These are phyloP conservation scores for Pecten maximus DNA, from an alignment of 2,888 invertebrate genomes.

Conservation along the genomic window DNA sequence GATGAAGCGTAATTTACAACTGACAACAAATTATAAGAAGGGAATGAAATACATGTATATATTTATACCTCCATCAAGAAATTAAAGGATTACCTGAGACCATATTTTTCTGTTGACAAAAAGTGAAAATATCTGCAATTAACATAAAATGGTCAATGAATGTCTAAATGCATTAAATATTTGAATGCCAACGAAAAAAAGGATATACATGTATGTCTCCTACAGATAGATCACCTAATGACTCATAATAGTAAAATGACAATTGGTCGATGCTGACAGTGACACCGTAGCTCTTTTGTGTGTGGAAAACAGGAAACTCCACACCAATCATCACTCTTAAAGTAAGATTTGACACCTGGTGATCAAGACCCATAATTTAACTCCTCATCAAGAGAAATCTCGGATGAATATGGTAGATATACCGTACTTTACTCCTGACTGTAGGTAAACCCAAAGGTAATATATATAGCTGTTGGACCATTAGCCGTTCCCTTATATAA, in stretches of 20 bases:
- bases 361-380: neutral
- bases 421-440: neutral
- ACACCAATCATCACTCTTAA: neutral
- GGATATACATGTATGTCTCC: no score
- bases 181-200: no score
- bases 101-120: no score
- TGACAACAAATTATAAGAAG: no score
- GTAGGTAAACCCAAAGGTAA: constrained; percentile 5
- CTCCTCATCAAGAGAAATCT: neutral
- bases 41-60: no score
- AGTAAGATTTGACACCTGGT: constrained; percentile 3
- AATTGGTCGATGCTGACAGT: neutral
- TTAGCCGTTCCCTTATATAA: constrained; percentile 31
- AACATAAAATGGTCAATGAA: no score
- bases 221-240: neutral
- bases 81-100: no score
- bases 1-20: no score
- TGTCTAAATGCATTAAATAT: no score
- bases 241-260: neutral
- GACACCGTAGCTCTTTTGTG: neutral
- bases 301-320: neutral
- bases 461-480: neutral
- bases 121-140: no score
- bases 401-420: neutral
- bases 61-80: no score